Base-by-base conservation (phyloP, 2,888 invertebrate genomes). In the Leptinotarsa peninsularis region DNA sequence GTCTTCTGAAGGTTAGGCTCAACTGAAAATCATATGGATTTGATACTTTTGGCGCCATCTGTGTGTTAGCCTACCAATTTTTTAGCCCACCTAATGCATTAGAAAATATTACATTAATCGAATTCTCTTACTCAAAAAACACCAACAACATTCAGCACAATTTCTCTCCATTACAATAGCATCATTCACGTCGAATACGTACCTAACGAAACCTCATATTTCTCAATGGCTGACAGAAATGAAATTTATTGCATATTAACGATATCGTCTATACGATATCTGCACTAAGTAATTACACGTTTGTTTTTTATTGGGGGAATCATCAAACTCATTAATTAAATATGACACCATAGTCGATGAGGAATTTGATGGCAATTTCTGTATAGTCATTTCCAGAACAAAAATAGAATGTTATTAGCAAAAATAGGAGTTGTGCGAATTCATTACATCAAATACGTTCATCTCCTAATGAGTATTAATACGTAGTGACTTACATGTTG, bases 251-350 rank as follows among this genome's bases (percentile, higher is more conserved):
- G 71, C 54, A 73, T 71, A 77, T 75, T 77, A 73, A 56, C 75
- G 72, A 75, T 73, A 75, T 67, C 73, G 52, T 67, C 66, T 49
- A 67, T 63, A 43, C 66, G 71, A 76, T 78, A 76, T 69, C 71
- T 60, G 63, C 63, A 60, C 76, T 77, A 77, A 78, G 78, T 79
- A 79, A 79, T 79, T 77, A 79, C 76, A 72, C 76, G 72, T 79
- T 76, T 74, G 74, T 76, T 79, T 74, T 79, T 79, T 78, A 79
- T 79, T 79, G 75, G 73, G 72, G 71, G 73, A 79, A 78, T 79
- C 78, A 78, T 76, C 79, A 49, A 73, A 74, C 76, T 76, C 79
- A 79, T 79, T 79, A 76, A 79, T 79, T 69, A 73, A 79, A 76
- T 79, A 74, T 77, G 77, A 76, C 80, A 76, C 60, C 74, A 69